Evolutionary conservation across 2,113 vertebrate genomes (phyloP), one percentile per base, ranked within the genome.

Genomic region (Scolopax mira): DNA sequence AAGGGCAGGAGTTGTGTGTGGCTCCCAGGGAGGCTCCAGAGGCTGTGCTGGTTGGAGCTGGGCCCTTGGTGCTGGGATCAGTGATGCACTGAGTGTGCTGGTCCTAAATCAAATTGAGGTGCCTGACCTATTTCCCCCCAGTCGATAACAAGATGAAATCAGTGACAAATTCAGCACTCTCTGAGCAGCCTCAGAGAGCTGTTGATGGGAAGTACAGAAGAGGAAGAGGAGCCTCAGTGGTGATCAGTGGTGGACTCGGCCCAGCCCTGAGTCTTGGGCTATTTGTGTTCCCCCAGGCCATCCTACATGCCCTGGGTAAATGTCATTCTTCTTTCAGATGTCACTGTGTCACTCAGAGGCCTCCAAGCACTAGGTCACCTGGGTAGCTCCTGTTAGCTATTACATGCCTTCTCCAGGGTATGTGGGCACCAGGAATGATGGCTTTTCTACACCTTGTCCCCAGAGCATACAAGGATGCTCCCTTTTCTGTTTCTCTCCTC

Each of bases 31-130:
- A 37, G 57, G 70, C 41, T 81, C 49, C 13, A 31, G 35, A 60
- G 39, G 23, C 72, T 88, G 65, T 0, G 0, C 28, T 42, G 61
- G 18, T 39, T 0, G 0, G 23, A 85, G 10, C 39, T 0, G 1
- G 55, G 54, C 37, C 41, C 55, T 35, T 1, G 2, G 51, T 39
- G 44, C 19, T 71, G 69, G 78, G 54, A 55, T 72, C 57, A 23
- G 57, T 27, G 57, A 23, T 65, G 37, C 61, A 74, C 58, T 9
- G 19, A 27, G 10, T 9, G 35, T 84, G 79, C 71, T 80, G 54
- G 25, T 78, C 79, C 66, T 51, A 27, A 83, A 58, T 25, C 46
- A 74, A 51, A 23, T 27, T 0, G 0, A 65, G 52, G 48, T 58
- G 41, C 49, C 64, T 58, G 79, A 58, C 27, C 62, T 87, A 66